These are phyloP conservation scores for Pagetopsis macropterus DNA, from an alignment of 2,797 vertebrate genomes.

Conservation along the genomic window DNA sequence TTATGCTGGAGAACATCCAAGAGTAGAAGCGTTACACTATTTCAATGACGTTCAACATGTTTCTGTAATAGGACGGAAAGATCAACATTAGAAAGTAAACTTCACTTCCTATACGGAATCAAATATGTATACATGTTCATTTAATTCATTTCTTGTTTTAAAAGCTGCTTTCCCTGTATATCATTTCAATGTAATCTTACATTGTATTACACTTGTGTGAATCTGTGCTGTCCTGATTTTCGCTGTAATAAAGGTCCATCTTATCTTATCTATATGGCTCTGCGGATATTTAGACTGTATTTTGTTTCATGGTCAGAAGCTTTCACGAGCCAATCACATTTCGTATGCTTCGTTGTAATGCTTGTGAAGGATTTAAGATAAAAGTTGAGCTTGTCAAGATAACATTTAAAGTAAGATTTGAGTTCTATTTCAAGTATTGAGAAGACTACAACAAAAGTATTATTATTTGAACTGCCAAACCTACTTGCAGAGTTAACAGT, in stretches of 20 bases:
- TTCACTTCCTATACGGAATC: not conserved
- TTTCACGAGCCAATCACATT: not conserved
- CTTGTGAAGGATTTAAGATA: not conserved
- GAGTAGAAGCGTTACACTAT: slow-evolving; percentile 68
- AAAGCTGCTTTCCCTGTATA: too few relatives aligned
- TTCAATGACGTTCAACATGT: slow-evolving; percentile 76
- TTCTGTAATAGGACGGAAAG: slow-evolving; percentile 66
- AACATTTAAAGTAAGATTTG: not conserved
- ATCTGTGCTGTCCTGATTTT: too few relatives aligned
- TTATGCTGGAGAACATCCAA: slow-evolving; percentile 36
- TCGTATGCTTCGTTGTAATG: not conserved
- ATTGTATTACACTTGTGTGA: too few relatives aligned
- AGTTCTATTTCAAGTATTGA: not conserved
- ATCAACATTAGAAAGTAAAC: not conserved
- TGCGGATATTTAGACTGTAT: not conserved
- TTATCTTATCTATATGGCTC: too few relatives aligned
- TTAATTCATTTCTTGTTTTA: too few relatives aligned
- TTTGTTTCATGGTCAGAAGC: not conserved
- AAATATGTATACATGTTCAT: too few relatives aligned
- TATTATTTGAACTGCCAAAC: not conserved
- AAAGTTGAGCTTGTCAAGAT: not conserved
- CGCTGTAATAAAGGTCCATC: too few relatives aligned
- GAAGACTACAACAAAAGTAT: not conserved
- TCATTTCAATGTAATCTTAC: too few relatives aligned
- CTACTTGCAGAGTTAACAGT: not conserved